phyloP scores from a whole-genome alignment of 2,888 invertebrate species.

The Cheilosia grossa region DNA sequence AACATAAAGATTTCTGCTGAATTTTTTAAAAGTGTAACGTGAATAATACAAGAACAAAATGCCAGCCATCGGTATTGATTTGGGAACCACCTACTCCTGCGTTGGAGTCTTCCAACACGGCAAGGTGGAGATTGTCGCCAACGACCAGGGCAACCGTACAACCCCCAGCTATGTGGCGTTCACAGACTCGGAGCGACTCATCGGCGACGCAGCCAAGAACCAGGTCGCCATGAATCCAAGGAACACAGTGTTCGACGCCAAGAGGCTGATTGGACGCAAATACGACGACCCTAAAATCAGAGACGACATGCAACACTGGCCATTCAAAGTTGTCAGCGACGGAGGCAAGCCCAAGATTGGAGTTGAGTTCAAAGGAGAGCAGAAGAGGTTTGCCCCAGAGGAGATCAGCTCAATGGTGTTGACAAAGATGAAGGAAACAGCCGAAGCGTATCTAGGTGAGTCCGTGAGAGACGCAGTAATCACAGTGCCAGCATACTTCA shows the following conservation, averaged over 20 bases:
- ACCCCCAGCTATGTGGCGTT: slow-evolving; percentile 90
- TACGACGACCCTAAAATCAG: slow-evolving; percentile 94
- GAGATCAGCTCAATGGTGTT: slow-evolving; percentile 97
- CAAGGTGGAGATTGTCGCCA: slow-evolving; percentile 91
- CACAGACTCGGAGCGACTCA: slow-evolving; percentile 91
- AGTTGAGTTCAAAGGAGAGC: slow-evolving; percentile 94
- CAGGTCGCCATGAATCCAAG: slow-evolving; percentile 93
- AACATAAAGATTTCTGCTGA: not conserved
- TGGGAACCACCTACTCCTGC: slow-evolving; percentile 93
- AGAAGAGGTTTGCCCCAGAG: slow-evolving; percentile 94
- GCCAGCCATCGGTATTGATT: slow-evolving; percentile 90
- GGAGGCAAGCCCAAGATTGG: slow-evolving; percentile 92
- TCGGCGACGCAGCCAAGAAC: slow-evolving; percentile 91
- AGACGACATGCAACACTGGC: slow-evolving; percentile 97
- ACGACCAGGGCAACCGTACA: slow-evolving; percentile 90
- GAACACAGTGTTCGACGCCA: slow-evolving; percentile 95
- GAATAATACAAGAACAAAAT: slow-evolving; percentile 62
- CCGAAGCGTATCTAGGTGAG: slow-evolving; percentile 94
- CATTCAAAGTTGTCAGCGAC: slow-evolving; percentile 93
- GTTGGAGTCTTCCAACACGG: slow-evolving; percentile 91
- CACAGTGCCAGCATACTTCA: slow-evolving; percentile 96
- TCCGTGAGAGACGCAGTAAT: slow-evolving; percentile 93
- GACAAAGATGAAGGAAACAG: slow-evolving; percentile 96
- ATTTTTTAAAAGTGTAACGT: not conserved
- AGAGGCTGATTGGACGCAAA: slow-evolving; percentile 94